phyloP scores from a whole-genome alignment of 1,140 invertebrate genomes.

The Oppia nitens region DNA sequence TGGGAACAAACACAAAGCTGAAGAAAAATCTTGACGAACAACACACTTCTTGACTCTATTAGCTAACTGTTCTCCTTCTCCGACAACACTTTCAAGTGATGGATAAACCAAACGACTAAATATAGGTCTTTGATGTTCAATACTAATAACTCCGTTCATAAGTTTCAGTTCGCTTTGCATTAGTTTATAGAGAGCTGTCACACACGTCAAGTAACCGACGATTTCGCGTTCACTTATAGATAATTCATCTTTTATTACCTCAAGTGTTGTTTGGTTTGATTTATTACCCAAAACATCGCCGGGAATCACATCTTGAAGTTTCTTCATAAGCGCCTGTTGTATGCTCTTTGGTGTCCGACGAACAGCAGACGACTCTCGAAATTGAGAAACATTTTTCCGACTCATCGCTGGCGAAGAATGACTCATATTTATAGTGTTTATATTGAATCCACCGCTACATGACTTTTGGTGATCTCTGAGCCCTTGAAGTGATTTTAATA shows the following conservation, averaged over 20 bases:
- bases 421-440: neutral
- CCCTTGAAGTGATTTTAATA: conserved; percentile 50
- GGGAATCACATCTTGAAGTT: conserved; percentile 15
- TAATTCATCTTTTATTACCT: conserved; percentile 3
- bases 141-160: conserved; percentile 64
- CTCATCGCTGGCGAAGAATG: conserved; percentile 2
- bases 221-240: conserved; percentile 50
- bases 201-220: conserved; percentile 65
- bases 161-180: conserved; percentile 69
- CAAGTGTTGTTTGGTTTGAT: conserved; percentile 2
- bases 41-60: conserved; percentile 46
- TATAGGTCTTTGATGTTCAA: conserved; percentile 43
- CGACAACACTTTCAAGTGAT: conserved; percentile 62
- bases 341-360: neutral
- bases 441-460: conserved; percentile 23
- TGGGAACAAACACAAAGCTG: conserved; percentile 65
- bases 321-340: conserved; percentile 16
- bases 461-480: conserved; percentile 54
- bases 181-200: conserved; percentile 66
- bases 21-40: conserved; percentile 56
- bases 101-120: conserved; percentile 68
- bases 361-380: neutral
- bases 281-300: neutral
- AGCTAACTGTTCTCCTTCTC: conserved; percentile 50
- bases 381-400: conserved; percentile 3